Evolutionary conservation across 2,888 invertebrate species (phyloP).

Genomic region (Netelia virgata): DNA sequence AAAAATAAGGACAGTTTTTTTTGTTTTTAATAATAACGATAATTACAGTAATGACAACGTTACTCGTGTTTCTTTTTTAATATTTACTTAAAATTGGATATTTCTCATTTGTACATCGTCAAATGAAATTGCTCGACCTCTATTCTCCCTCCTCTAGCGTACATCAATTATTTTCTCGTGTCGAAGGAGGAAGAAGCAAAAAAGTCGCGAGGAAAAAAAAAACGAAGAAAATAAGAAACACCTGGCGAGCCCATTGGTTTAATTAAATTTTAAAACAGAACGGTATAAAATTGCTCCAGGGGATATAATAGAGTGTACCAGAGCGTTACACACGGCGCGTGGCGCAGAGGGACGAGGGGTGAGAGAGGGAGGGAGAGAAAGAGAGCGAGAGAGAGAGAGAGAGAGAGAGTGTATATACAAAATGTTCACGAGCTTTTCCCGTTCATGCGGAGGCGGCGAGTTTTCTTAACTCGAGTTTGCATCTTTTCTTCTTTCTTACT

Average conservation of each 20-base stretch:
- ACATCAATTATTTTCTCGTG: neutral
- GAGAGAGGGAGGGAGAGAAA: neutral
- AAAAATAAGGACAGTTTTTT: too few species aligned
- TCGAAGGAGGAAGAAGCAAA: neutral
- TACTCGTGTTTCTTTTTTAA: neutral
- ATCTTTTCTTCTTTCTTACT: slow-evolving; percentile 20
- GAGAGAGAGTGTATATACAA: neutral
- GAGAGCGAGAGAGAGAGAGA: slow-evolving; percentile 7
- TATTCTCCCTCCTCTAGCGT: neutral
- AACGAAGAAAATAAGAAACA: neutral
- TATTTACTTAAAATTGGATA: neutral
- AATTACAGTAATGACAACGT: neutral
- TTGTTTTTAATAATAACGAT: neutral
- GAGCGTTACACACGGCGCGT: neutral
- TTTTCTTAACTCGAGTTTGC: slow-evolving; percentile 59
- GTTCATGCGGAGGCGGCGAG: slow-evolving; percentile 3
- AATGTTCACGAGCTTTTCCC: neutral
- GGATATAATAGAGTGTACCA: neutral
- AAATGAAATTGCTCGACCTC: neutral
- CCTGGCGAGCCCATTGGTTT: neutral
- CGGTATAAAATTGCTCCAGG: slow-evolving; percentile 8
- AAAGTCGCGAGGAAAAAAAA: neutral
- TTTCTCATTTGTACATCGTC: neutral
- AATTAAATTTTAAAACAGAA: slow-evolving; percentile 19
- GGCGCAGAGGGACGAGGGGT: neutral